A percentile compares a stretch with the other conserved stretches of the same genome.
phyloP scores from a whole-genome alignment of 2,888 invertebrate species.

The Andrena praecox region DNA sequence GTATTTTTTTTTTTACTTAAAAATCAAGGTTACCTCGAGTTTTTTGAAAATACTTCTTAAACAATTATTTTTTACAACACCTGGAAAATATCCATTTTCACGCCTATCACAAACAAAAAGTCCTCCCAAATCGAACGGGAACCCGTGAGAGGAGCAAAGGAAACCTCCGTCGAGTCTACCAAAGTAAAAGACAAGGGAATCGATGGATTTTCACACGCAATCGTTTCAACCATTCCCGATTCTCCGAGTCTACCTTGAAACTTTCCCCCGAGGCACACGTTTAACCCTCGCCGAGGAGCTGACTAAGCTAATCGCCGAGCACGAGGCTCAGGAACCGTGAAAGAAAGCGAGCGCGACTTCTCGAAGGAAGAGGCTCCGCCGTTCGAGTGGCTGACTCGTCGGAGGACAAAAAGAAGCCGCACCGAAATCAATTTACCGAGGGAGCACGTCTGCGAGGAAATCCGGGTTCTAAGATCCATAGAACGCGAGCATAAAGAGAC shows the following conservation, averaged over 20 bases:
- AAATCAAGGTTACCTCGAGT: no score
- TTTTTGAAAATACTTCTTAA: no score
- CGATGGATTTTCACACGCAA: background rate
- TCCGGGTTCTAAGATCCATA: constrained; percentile 81
- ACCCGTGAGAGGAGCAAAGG: no score
- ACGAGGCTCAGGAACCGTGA: constrained; percentile 16
- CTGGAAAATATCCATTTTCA: no score
- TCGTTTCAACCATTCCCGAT: background rate
- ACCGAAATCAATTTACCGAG: constrained; percentile 78
- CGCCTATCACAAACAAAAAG: no score
- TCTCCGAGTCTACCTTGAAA: constrained; percentile 11
- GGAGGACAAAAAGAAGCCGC: constrained; percentile 80
- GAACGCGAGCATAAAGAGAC: constrained; percentile 79
- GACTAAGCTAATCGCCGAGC: constrained; percentile 58
- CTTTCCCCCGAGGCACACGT: background rate
- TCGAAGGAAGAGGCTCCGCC: constrained; percentile 43
- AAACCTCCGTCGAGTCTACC: background rate
- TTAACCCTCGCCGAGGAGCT: constrained; percentile 11
- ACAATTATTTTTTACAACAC: no score
- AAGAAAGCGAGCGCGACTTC: constrained; percentile 33
- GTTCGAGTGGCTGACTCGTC: constrained; percentile 43
- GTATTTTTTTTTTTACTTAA: no score
- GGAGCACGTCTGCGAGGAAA: constrained; percentile 77
- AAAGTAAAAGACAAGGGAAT: background rate
- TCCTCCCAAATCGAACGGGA: no score